phyloP scores from a whole-genome alignment of 30 jellyfish, hydroid and myxozoan genomes.

The Cassiopea xamachana region DNA sequence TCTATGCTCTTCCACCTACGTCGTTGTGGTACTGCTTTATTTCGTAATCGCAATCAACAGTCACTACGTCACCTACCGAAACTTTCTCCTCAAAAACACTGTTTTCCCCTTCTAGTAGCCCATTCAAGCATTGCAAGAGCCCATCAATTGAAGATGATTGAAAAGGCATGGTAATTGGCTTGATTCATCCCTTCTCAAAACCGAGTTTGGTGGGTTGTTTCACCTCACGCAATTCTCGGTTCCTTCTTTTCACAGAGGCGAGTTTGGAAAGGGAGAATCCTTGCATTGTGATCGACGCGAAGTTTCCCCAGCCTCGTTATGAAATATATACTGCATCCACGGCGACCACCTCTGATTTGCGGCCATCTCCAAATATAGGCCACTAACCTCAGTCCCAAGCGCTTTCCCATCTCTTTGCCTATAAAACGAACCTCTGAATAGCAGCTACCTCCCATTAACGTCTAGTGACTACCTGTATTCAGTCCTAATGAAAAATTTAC shows the following conservation, averaged over 20 bases:
- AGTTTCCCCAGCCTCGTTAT: slow-evolving; percentile 20
- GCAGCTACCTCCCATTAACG: no score
- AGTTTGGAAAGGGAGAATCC: slow-evolving; percentile 3
- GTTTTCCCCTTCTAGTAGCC: slow-evolving; percentile 50
- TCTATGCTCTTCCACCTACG: no score
- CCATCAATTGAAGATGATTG: slow-evolving; percentile 47
- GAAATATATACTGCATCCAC: background rate
- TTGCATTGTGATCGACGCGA: slow-evolving; percentile 6
- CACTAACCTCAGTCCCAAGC: no score
- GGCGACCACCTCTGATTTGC: no score
- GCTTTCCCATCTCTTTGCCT: no score
- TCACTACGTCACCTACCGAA: slow-evolving; percentile 42
- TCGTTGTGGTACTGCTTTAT: background rate
- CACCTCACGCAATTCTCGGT: slow-evolving; percentile 63
- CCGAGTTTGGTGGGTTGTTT: slow-evolving; percentile 53
- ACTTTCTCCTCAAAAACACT: slow-evolving; percentile 45
- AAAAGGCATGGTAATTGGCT: slow-evolving; percentile 50
- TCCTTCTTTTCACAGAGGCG: background rate
- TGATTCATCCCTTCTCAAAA: slow-evolving; percentile 61
- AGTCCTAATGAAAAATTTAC: no score
- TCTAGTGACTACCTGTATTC: no score
- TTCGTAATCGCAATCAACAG: slow-evolving; percentile 24
- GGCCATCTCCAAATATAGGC: no score
- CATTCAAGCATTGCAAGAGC: slow-evolving; percentile 37
- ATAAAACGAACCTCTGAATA: no score